Evolutionary conservation across 1,140 invertebrate genomes (phyloP), one percentile per base, ranked within the genome.

Genomic region (Neuroterus valhalla): DNA sequence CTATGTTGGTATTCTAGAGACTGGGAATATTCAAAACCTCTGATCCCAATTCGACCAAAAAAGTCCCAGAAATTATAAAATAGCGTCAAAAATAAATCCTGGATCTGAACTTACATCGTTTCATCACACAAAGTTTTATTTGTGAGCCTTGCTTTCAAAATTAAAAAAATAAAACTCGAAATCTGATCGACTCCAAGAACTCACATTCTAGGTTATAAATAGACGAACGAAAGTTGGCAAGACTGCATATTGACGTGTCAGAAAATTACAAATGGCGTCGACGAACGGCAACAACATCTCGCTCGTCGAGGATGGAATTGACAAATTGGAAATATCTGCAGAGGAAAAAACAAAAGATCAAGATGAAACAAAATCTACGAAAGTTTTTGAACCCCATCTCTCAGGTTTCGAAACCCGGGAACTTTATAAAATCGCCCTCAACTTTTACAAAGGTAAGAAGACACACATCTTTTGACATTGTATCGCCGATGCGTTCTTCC

Each of bases 361-460:
- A 6, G 45, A 76, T 68, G 14, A 55, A 6, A 14, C 19, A 2
- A 68, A 72, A 38, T 69, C 70, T 44, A 72, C 15, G 11, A 81
- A 77, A 10, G 76, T 68, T 5, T 79, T 84, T 48, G 85, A 87
- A 50, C 81, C 86, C 1, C 85, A 86, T 66, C 71, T 90, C 1
- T 89, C 86, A 19, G 89, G 88, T 19, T 90, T 90, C 38, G 88
- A 90, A 48, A 87, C 83, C 5, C 82, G 77, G 3, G 95, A 96
- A 83, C 92, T 98, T n/a, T 98, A 97, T 87, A 94, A 94, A 90
- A 92, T 97, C 73, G 95, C 95, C 21, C 88, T 97, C 26, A 93
- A 92, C 83, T 98, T 97, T 89, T 97, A 97, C 84, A 97, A 96
- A 95, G 96, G 96, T 97, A 91, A 86, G 84, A 78, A 17, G 2